phyloP scores from a whole-genome alignment of 2,797 vertebrate species.

The Paramormyrops hopkinsi region DNA sequence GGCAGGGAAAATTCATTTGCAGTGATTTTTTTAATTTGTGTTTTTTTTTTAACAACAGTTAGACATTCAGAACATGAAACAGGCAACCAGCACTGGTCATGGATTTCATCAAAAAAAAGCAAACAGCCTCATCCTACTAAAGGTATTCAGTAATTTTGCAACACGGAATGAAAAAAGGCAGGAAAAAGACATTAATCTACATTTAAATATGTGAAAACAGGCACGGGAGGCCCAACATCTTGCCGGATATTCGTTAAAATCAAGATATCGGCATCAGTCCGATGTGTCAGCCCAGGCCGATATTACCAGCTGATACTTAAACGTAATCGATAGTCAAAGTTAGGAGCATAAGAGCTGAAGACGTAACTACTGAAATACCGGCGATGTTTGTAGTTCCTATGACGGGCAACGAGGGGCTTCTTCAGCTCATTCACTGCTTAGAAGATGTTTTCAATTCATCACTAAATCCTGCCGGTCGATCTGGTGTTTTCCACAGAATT shows the following conservation, averaged over 20 bases:
- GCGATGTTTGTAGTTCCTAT: not conserved
- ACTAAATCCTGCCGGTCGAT: not conserved
- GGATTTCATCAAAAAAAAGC: not conserved
- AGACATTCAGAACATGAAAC: not conserved
- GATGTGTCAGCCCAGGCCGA: not conserved
- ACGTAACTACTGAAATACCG: not conserved
- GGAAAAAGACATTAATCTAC: not conserved
- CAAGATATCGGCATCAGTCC: not conserved
- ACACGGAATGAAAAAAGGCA: not conserved
- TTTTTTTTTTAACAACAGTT: no score
- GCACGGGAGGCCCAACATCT: not conserved
- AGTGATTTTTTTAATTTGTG: not conserved
- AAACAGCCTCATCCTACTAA: not conserved
- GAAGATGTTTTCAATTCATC: not conserved
- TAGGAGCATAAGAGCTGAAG: not conserved
- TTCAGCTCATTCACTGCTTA: not conserved
- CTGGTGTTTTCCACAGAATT: not conserved
- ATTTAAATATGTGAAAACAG: not conserved
- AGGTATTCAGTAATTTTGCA: not conserved
- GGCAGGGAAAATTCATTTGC: not conserved
- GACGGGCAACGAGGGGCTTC: not conserved
- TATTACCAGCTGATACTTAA: not conserved
- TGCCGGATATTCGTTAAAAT: not conserved
- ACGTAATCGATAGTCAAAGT: not conserved
- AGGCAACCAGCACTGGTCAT: no score